Conservation (phyloP, 2,113 vertebrate species). For the Phrynocephalus versicolor region DNA sequence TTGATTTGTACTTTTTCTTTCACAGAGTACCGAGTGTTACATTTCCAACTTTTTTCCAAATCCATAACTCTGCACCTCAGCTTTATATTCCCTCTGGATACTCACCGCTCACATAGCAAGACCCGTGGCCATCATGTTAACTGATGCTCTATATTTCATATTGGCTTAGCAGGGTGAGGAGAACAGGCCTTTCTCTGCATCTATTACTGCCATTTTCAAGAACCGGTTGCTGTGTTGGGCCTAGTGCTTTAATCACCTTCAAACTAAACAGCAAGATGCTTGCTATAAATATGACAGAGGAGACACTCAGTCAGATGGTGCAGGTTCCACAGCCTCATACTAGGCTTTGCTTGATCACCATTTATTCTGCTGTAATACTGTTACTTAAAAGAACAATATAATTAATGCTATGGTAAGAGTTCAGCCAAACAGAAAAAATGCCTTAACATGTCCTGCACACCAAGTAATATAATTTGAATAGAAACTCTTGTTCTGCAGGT, state of each 20-base stretch:
- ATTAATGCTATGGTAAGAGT: neutral
- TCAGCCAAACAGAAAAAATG: neutral
- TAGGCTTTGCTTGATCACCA: neutral
- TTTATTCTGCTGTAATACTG: neutral
- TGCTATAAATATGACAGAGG: neutral
- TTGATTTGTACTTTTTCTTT: neutral
- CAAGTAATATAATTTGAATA: neutral
- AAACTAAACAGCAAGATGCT: neutral
- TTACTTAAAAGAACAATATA: neutral
- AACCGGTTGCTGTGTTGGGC: neutral
- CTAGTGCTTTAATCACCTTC: neutral
- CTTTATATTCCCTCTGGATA: constrained; percentile 44
- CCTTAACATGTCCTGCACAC: neutral
- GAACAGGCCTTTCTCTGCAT: constrained; percentile 29
- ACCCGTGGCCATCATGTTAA: neutral
- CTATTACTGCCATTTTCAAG: neutral
- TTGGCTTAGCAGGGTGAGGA: neutral
- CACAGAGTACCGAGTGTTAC: neutral
- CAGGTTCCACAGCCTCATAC: neutral
- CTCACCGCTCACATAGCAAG: neutral
- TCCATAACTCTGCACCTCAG: constrained; percentile 16
- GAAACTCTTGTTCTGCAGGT: neutral
- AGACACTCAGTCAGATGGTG: neutral
- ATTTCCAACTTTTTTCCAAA: neutral
- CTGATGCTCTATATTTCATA: neutral